Evolutionary conservation across 2,888 invertebrate species (phyloP).

Genomic region (Galeopsomyia nigrocyanea): DNA sequence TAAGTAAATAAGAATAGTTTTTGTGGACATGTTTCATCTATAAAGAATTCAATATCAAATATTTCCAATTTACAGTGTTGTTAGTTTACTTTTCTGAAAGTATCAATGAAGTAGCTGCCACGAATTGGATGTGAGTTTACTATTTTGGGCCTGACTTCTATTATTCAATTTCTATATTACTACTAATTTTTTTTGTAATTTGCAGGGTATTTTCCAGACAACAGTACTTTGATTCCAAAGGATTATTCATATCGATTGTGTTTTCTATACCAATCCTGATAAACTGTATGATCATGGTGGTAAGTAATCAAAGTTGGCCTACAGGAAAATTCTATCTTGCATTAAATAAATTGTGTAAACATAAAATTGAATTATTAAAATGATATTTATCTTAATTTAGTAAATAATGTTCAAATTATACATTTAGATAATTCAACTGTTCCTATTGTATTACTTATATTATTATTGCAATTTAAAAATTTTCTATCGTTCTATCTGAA

Average conservation of each 20-base stretch:
- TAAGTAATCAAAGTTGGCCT: constrained; percentile 73
- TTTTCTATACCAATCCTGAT: constrained; percentile 93
- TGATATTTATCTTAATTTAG: too few species aligned
- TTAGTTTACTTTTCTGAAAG: constrained; percentile 91
- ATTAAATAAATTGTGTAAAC: neutral
- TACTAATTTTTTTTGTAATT: constrained; percentile 6
- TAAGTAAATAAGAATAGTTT: constrained; percentile 71
- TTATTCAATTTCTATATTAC: too few species aligned
- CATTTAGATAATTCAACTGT: too few species aligned
- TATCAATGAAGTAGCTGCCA: constrained; percentile 90
- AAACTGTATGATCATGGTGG: constrained; percentile 94
- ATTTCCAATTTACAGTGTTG: constrained; percentile 76
- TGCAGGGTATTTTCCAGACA: constrained; percentile 85
- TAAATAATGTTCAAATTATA: too few species aligned
- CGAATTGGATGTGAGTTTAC: constrained; percentile 79
- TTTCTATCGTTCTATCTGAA: constrained; percentile 7
- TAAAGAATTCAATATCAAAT: neutral
- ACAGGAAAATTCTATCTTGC: neutral
- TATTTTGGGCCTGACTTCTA: neutral
- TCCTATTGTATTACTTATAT: too few species aligned
- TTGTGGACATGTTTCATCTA: neutral
- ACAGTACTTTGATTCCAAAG: constrained; percentile 95
- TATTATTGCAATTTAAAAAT: too few species aligned
- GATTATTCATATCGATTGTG: constrained; percentile 92
- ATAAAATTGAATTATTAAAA: constrained; percentile 1